A percentile compares a stretch with the other conserved stretches of the same genome.
Evolutionary conservation across 1,140 invertebrate genomes (phyloP).

Genomic region (Chionoecetes opilio): DNA sequence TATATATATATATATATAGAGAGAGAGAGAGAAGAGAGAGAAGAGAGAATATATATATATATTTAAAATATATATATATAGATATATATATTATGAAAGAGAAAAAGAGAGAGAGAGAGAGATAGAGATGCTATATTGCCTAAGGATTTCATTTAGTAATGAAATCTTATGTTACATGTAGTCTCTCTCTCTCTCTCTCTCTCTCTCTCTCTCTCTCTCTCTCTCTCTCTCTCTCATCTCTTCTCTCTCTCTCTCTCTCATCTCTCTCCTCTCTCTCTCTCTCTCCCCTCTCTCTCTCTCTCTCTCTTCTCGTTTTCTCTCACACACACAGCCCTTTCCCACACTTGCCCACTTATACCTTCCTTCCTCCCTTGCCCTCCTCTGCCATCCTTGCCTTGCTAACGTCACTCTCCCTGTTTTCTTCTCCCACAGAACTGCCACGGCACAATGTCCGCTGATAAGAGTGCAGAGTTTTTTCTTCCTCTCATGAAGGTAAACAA

Average conservation of each 20-base stretch:
- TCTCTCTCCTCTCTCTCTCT: background rate
- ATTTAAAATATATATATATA: too few species aligned
- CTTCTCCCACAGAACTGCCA: slow-evolving; percentile 73
- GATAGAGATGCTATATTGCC: too few species aligned
- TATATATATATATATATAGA: too few species aligned
- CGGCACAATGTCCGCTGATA: slow-evolving; percentile 67
- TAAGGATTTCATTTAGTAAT: too few species aligned
- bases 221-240: background rate
- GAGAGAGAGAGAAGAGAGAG: background rate
- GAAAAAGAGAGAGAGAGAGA: background rate
- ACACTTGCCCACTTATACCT: background rate
- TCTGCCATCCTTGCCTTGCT: background rate
- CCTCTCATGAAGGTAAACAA: slow-evolving; percentile 74
- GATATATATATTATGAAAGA: too few species aligned
- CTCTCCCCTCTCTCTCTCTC: background rate
- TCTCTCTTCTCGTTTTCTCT: background rate
- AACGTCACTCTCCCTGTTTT: background rate
- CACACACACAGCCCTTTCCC: background rate
- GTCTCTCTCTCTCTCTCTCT: background rate
- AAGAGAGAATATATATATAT: background rate
- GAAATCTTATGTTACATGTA: too few species aligned
- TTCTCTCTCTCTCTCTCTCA: background rate
- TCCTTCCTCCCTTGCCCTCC: background rate
- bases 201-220: background rate
- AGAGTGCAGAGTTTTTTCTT: slow-evolving; percentile 73